These are phyloP conservation scores for Synodontis membranacea DNA, from an alignment of 2,113 vertebrate genomes.

Conservation along the genomic window DNA sequence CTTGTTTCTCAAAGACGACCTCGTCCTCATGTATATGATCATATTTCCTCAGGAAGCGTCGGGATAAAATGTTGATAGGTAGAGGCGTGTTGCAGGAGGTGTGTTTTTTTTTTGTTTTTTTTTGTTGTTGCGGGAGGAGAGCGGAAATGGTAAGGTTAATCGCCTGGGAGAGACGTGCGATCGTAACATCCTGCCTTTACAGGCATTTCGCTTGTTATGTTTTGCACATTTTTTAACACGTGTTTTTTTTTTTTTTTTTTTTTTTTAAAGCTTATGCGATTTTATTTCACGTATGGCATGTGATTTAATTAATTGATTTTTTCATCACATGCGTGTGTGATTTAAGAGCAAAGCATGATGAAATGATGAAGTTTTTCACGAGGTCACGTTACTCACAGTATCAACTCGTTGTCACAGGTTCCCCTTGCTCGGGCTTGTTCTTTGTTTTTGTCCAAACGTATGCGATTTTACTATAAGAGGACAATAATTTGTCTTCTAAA, in stretches of 20 bases:
- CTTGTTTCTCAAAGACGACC: slow-evolving; percentile 38
- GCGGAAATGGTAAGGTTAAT: slow-evolving; percentile 25
- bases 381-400: neutral
- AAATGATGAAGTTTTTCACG: neutral
- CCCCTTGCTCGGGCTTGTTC: neutral
- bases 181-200: slow-evolving; percentile 32
- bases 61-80: slow-evolving; percentile 35
- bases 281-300: neutral
- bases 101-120: too few species aligned
- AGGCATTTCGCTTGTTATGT: neutral
- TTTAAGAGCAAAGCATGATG: neutral
- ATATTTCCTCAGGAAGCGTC: slow-evolving; percentile 23
- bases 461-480: neutral
- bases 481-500: neutral
- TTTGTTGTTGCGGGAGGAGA: slow-evolving; percentile 26
- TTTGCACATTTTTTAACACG: neutral
- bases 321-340: neutral
- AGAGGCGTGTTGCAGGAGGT: slow-evolving; percentile 10
- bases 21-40: slow-evolving; percentile 34
- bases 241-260: neutral
- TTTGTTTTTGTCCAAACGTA: neutral
- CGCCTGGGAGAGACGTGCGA: neutral
- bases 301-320: too few species aligned
- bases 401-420: neutral
- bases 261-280: neutral